Conservation (phyloP, 1,140 invertebrate genomes). For the Neotoxoptera formosana region DNA sequence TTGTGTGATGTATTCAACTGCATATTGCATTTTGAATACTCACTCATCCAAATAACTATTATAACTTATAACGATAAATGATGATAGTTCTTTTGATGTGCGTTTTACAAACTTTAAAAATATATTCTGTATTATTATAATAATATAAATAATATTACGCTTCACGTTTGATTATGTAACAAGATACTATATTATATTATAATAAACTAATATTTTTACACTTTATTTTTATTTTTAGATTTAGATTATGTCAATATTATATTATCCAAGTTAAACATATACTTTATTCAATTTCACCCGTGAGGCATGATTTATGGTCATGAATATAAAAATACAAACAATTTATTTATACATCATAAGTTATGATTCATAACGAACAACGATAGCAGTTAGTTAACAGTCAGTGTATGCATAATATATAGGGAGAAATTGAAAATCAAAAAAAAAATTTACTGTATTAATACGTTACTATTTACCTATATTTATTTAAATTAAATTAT, state of each 20-base stretch:
- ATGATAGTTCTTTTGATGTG: background rate
- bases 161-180: background rate
- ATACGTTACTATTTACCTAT: background rate
- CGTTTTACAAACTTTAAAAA: background rate
- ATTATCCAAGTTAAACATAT: background rate
- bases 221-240: background rate
- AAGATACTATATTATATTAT: background rate
- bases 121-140: background rate
- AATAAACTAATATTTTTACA: background rate
- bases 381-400: background rate
- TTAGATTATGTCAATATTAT: background rate
- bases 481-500: slow-evolving; percentile 9
- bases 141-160: background rate
- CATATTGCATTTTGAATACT: no score
- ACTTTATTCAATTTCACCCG: background rate
- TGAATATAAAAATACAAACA: background rate
- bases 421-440: background rate
- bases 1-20: no score
- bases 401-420: background rate
- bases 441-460: background rate
- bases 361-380: background rate
- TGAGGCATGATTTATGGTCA: background rate
- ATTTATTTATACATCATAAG: no score
- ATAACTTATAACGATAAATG: background rate
- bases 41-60: no score